These are phyloP conservation scores for Ctenoplectra terminalis DNA, from an alignment of 1,140 invertebrate species.

Conservation along the genomic window DNA sequence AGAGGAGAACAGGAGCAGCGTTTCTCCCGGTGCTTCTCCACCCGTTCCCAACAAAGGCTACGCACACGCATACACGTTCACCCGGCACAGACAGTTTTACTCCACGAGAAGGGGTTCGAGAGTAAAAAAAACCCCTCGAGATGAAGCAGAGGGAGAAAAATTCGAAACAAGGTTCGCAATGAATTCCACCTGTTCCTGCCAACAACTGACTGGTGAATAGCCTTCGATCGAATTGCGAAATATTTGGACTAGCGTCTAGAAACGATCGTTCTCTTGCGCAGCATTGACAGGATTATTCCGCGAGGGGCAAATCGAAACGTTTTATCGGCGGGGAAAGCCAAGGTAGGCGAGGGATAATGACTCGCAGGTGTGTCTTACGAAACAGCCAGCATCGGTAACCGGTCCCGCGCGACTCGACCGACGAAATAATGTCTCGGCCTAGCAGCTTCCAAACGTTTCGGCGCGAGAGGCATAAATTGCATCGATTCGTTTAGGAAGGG, in stretches of 20 bases:
- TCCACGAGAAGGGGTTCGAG: no score
- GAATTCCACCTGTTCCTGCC: background rate
- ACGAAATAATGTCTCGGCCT: constrained; percentile 48
- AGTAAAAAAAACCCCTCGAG: background rate
- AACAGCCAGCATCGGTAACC: constrained; percentile 58
- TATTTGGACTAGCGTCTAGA: constrained; percentile 1
- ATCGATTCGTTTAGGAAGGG: constrained; percentile 22
- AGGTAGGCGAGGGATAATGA: constrained; percentile 66
- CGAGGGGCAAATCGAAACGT: constrained; percentile 54
- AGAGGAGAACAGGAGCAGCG: background rate
- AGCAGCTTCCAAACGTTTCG: constrained; percentile 34
- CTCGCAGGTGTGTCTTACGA: constrained; percentile 71
- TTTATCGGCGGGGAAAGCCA: constrained; percentile 61
- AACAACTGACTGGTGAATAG: background rate
- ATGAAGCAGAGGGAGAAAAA: background rate
- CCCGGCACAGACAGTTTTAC: no score
- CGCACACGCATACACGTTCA: no score
- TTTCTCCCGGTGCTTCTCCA: background rate
- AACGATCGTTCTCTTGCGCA: background rate
- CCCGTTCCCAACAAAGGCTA: background rate
- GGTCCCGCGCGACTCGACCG: constrained; percentile 1
- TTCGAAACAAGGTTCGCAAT: background rate
- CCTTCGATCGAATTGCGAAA: constrained; percentile 26
- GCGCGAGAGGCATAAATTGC: background rate
- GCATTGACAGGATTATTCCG: constrained; percentile 24